A percentile compares a stretch with the other conserved stretches of the same genome.
Evolutionary conservation across 2,888 invertebrate species (phyloP).

Genomic region (Oscheius sp.): DNA sequence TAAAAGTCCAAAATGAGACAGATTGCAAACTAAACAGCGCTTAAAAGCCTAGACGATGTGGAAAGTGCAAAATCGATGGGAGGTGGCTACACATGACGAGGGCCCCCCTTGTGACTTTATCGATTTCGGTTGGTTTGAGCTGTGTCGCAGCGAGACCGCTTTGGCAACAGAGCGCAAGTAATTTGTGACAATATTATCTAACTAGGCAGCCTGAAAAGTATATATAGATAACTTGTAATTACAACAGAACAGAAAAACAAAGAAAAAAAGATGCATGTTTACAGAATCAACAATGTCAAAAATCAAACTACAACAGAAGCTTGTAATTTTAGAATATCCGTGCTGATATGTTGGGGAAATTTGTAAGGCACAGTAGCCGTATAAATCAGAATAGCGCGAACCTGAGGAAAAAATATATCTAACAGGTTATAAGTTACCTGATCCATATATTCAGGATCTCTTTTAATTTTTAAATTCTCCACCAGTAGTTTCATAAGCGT

Average conservation of each 20-base stretch:
- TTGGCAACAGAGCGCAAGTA: too few relatives aligned
- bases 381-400: slow-evolving; percentile 64
- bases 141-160: too few relatives aligned
- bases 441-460: slow-evolving; percentile 5
- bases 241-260: neutral
- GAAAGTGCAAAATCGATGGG: slow-evolving; percentile 19
- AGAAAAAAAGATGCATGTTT: neutral
- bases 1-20: neutral
- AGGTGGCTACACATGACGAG: slow-evolving; percentile 25
- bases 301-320: slow-evolving; percentile 41
- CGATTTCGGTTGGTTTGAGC: too few relatives aligned
- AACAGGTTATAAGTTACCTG: slow-evolving; percentile 17
- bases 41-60: neutral
- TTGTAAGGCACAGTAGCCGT: slow-evolving; percentile 64
- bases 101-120: slow-evolving; percentile 22
- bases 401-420: slow-evolving; percentile 36
- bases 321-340: slow-evolving; percentile 64
- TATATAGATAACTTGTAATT: too few relatives aligned
- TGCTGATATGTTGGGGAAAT: slow-evolving; percentile 64
- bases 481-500: slow-evolving; percentile 62
- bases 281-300: too few relatives aligned
- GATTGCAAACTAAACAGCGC: neutral
- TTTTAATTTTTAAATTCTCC: slow-evolving; percentile 26
- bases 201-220: too few relatives aligned
- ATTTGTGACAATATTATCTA: too few relatives aligned